Evolutionary conservation across 2,888 invertebrate genomes (phyloP).

Genomic region (Lissonota sp.): DNA sequence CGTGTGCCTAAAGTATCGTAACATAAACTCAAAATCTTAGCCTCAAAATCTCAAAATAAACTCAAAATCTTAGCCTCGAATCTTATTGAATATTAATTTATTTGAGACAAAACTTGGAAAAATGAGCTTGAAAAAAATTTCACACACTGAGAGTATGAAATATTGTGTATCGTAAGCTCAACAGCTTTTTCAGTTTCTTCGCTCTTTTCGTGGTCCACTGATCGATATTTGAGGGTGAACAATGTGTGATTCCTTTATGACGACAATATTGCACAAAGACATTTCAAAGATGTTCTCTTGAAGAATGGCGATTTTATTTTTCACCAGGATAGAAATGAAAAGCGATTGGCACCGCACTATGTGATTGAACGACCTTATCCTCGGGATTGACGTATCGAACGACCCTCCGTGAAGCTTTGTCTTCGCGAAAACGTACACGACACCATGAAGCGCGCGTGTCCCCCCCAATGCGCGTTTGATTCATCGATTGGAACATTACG

Average conservation of each 20-base stretch:
- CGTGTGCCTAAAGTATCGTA: too few species aligned
- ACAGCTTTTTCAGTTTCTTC: too few species aligned
- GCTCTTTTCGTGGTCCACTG: not conserved
- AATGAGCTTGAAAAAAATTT: too few species aligned
- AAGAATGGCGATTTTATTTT: conserved; percentile 47
- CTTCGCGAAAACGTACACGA: conserved; percentile 10
- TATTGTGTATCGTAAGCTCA: too few species aligned
- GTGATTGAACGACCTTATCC: conserved; percentile 51
- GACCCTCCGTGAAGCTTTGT: conserved; percentile 22
- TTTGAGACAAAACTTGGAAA: too few species aligned
- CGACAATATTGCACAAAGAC: not conserved
- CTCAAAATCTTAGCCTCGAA: too few species aligned
- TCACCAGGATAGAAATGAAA: conserved; percentile 15
- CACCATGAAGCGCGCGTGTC: not conserved
- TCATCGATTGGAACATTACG: conserved; percentile 54
- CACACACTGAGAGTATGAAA: too few species aligned
- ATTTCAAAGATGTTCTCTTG: not conserved
- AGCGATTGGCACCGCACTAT: conserved; percentile 39
- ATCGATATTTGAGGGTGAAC: not conserved
- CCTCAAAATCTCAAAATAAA: too few species aligned
- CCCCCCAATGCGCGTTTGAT: conserved; percentile 31
- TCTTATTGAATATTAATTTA: too few species aligned
- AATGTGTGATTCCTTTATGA: not conserved
- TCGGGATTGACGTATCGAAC: conserved; percentile 43
- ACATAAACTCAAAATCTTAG: too few species aligned